Evolutionary conservation across 2,797 vertebrate species (phyloP).

Genomic region (Lepidocolaptes lacrymiger): DNA sequence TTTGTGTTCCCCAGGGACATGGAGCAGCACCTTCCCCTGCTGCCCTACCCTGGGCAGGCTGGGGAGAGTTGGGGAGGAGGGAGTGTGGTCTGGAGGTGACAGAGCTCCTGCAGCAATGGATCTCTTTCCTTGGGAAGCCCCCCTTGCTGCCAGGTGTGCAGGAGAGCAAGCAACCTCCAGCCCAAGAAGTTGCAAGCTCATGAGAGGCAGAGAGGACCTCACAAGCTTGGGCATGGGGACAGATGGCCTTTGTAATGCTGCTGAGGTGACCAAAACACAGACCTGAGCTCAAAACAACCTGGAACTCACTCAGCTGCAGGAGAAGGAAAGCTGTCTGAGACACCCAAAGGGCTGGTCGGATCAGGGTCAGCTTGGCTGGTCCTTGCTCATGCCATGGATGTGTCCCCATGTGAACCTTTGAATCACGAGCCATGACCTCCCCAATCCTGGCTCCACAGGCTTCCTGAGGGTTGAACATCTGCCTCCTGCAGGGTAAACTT

Average conservation of each 20-base stretch:
- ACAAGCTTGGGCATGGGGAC: fast-evolving
- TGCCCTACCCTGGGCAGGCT: neutral
- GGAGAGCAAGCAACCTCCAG: neutral
- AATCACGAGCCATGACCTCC: fast-evolving
- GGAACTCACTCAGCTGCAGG: neutral
- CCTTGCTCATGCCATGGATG: neutral
- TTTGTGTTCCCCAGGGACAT: fast-evolving
- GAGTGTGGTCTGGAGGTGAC: neutral
- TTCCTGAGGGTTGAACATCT: neutral
- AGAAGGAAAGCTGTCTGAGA: neutral
- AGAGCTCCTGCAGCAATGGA: neutral
- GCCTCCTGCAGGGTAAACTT: neutral
- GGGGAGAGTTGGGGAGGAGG: neutral
- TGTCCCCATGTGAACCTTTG: neutral
- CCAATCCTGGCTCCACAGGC: fast-evolving
- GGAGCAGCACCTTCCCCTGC: neutral
- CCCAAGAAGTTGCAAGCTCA: fast-evolving
- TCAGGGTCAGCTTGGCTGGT: neutral
- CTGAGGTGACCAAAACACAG: neutral
- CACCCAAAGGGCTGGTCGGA: neutral
- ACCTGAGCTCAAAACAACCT: neutral
- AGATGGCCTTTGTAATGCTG: neutral
- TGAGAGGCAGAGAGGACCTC: neutral
- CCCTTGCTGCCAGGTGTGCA: fast-evolving
- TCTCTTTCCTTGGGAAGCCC: neutral